Evolutionary conservation across 2,888 invertebrate species (phyloP).

Genomic region (Andrena hattorfiana): DNA sequence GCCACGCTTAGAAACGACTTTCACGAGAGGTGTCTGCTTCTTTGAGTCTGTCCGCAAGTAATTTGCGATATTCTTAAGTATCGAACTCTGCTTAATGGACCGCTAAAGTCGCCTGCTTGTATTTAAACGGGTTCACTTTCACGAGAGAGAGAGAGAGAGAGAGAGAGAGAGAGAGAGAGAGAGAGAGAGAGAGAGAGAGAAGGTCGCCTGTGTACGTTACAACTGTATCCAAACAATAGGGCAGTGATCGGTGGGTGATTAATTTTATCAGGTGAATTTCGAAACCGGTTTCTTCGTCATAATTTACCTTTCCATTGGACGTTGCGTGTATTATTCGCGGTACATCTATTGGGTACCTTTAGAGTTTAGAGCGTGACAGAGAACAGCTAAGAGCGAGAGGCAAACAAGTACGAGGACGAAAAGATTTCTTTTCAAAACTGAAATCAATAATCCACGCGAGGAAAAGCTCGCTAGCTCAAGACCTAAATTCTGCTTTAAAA

Average conservation of each 20-base stretch:
- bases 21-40: constrained; percentile 30
- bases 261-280: background rate
- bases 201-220: background rate
- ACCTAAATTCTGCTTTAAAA: constrained; percentile 64
- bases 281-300: background rate
- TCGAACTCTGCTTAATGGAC: background rate
- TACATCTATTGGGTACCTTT: too few species aligned
- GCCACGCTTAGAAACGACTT: constrained; percentile 32
- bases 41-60: constrained; percentile 4
- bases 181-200: background rate
- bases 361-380: background rate
- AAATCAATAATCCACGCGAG: constrained; percentile 73
- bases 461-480: constrained; percentile 28
- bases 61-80: constrained; percentile 5
- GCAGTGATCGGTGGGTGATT: background rate
- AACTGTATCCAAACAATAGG: background rate
- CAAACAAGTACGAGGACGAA: background rate
- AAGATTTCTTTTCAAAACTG: constrained; percentile 65
- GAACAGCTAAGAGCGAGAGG: background rate
- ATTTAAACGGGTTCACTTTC: background rate
- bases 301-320: background rate
- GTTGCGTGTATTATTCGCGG: background rate
- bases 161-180: background rate
- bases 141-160: background rate
- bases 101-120: background rate